phyloP scores from a whole-genome alignment of 2,888 invertebrate species.

The Chrysina gloriosa region DNA sequence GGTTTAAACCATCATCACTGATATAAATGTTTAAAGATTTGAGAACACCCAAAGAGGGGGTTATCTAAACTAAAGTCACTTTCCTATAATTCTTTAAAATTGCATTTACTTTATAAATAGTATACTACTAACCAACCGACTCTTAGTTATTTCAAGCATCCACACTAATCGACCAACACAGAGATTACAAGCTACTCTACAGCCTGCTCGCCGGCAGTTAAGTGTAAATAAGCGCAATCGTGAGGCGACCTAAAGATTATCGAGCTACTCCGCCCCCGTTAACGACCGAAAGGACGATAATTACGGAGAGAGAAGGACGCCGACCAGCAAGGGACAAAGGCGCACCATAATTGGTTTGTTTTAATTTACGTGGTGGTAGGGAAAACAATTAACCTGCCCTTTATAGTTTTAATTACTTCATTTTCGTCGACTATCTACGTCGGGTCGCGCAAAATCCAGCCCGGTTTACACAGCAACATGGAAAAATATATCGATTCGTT shows the following conservation, averaged over 20 bases:
- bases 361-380: slow-evolving; percentile 67
- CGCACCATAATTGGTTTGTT: slow-evolving; percentile 65
- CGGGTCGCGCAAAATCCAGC: slow-evolving; percentile 59
- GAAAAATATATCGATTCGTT: not conserved
- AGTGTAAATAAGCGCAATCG: slow-evolving; percentile 38
- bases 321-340: slow-evolving; percentile 57
- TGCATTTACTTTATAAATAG: too few species aligned
- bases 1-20: too few species aligned
- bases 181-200: slow-evolving; percentile 18
- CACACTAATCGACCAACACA: slow-evolving; percentile 11
- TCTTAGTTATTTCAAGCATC: slow-evolving; percentile 1
- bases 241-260: slow-evolving; percentile 20
- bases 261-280: not conserved
- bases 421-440: slow-evolving; percentile 71
- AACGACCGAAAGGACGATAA: slow-evolving; percentile 30
- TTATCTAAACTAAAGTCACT: too few species aligned
- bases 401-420: slow-evolving; percentile 83
- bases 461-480: slow-evolving; percentile 55
- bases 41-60: too few species aligned
- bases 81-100: too few species aligned
- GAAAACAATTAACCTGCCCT: slow-evolving; percentile 77
- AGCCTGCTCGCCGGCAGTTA: slow-evolving; percentile 8
- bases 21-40: too few species aligned
- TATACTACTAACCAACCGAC: too few species aligned
- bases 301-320: slow-evolving; percentile 27